Base-by-base conservation (phyloP, 2,888 invertebrate genomes). In the Drosophila ustulata region DNA sequence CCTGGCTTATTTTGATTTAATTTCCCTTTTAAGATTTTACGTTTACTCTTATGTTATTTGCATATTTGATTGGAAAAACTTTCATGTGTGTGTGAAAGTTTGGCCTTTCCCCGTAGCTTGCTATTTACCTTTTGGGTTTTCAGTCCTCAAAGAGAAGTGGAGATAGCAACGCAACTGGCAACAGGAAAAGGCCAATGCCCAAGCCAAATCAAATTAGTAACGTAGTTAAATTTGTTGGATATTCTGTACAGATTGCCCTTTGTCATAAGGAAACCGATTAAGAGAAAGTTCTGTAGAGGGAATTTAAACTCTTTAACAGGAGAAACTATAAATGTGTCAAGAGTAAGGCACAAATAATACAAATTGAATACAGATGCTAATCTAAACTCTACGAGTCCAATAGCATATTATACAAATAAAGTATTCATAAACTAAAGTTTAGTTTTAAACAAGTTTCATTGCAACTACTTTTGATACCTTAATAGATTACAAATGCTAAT, bases 1-100 rank as follows among this genome's bases (percentile, higher is more conserved):
- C 59, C 52, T 53, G 47, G 82, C 78, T 84, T 88, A 86, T 83
- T 88, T 85, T 88, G 77, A 85, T 88, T 88, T 88, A 77, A 88
- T 88, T 85, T 86, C 75, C 67, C 72, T 77, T 77, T 83, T 70
- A 71, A 77, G 82, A 71, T 57, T 70, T 62, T 68, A 56, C 58
- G 43, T 65, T 57, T 51, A 30, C 68, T 68, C 13, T 52, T 52
- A 49, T 68, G 66, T 56, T 80, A 85, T 88, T 88, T 85, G 78
- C 87, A 85, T 83, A 86, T 86, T 85, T 88, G 77, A 85, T 85
- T 85, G 81, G 74, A 72, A 80, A 82, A 88, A 6, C 39, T 4
- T 30, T 3, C 30, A 13, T 30, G 53, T 41, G 39, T 34, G 23
- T 53, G 45, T 47, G 47, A 25, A 32, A 25, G 50, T 43, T 18